A percentile compares a stretch with the other conserved stretches of the same genome.
Conservation (phyloP, 2,888 invertebrate genomes). For the Microctonus brassicae region DNA sequence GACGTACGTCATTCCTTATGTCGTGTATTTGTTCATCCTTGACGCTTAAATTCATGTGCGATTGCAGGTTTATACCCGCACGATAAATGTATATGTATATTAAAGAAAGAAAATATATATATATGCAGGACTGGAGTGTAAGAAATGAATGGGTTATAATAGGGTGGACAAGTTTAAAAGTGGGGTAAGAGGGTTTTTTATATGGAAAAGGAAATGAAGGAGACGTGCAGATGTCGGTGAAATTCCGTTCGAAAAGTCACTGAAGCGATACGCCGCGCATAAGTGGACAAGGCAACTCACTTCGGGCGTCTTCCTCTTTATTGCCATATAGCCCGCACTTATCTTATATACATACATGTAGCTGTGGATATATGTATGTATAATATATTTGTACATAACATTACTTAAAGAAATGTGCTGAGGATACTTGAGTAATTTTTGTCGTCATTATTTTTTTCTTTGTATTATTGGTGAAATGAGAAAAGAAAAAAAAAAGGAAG, state of each 20-base stretch:
- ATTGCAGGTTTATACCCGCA: slow-evolving; percentile 33
- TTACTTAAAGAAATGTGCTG: too few species aligned
- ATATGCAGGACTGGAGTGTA: background rate
- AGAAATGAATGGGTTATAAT: background rate
- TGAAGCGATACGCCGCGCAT: slow-evolving; percentile 66
- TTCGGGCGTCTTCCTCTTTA: slow-evolving; percentile 63
- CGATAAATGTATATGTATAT: slow-evolving; percentile 46
- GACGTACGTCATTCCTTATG: slow-evolving; percentile 55
- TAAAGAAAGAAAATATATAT: background rate
- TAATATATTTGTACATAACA: too few species aligned
- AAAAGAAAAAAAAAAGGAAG: too few species aligned
- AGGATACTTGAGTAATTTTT: background rate
- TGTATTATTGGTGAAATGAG: background rate
- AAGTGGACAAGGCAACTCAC: slow-evolving; percentile 69
- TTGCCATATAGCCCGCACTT: slow-evolving; percentile 50
- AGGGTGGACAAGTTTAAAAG: background rate
- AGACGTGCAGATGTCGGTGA: slow-evolving; percentile 67
- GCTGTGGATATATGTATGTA: too few species aligned
- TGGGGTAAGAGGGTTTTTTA: slow-evolving; percentile 12
- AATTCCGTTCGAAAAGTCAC: slow-evolving; percentile 68
- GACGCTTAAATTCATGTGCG: slow-evolving; percentile 55
- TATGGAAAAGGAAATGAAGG: slow-evolving; percentile 60
- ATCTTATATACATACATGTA: slow-evolving; percentile 36
- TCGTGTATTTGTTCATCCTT: slow-evolving; percentile 63
- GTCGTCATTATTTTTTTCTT: background rate